Evolutionary conservation across 1,140 invertebrate genomes (phyloP).

Genomic region (Neelides sp.): DNA sequence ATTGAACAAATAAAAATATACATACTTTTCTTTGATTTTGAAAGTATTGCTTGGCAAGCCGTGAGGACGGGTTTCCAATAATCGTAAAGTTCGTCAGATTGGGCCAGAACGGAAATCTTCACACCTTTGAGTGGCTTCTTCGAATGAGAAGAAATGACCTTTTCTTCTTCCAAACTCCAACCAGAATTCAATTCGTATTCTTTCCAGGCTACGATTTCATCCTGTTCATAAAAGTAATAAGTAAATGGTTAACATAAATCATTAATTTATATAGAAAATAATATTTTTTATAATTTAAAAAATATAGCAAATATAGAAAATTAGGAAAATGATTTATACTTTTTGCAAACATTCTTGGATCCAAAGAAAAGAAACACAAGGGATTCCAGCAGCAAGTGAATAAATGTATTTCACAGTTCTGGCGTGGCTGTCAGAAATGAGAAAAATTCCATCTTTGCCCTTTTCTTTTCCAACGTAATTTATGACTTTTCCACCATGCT

Average conservation of each 20-base stretch:
- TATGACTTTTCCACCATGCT: slow-evolving; percentile 3
- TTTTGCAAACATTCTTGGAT: slow-evolving; percentile 14
- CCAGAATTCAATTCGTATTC: slow-evolving; percentile 17
- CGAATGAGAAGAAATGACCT: slow-evolving; percentile 17
- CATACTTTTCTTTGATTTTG: not conserved
- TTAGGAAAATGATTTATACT: too few species aligned
- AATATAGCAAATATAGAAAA: not conserved
- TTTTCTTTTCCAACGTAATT: slow-evolving; percentile 9
- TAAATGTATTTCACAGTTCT: slow-evolving; percentile 21
- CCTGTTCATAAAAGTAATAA: slow-evolving; percentile 12
- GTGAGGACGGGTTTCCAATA: slow-evolving; percentile 30
- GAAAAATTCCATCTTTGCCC: not conserved
- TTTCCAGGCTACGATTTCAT: slow-evolving; percentile 19
- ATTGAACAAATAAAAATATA: slow-evolving; percentile 2
- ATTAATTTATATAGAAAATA: not conserved
- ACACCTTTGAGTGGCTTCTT: slow-evolving; percentile 26
- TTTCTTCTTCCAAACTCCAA: slow-evolving; percentile 19
- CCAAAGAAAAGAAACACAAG: slow-evolving; percentile 23
- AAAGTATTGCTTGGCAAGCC: slow-evolving; percentile 19
- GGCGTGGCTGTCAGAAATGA: slow-evolving; percentile 11
- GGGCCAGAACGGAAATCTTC: slow-evolving; percentile 23
- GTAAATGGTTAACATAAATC: too few species aligned
- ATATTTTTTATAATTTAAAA: not conserved
- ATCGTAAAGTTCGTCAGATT: slow-evolving; percentile 24
- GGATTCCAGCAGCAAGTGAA: slow-evolving; percentile 16